Percentiles rank a stretch among this genome's conserved stretches.
phyloP scores from a whole-genome alignment of 2,113 vertebrate genomes.

The Odobenus rosmarus region DNA sequence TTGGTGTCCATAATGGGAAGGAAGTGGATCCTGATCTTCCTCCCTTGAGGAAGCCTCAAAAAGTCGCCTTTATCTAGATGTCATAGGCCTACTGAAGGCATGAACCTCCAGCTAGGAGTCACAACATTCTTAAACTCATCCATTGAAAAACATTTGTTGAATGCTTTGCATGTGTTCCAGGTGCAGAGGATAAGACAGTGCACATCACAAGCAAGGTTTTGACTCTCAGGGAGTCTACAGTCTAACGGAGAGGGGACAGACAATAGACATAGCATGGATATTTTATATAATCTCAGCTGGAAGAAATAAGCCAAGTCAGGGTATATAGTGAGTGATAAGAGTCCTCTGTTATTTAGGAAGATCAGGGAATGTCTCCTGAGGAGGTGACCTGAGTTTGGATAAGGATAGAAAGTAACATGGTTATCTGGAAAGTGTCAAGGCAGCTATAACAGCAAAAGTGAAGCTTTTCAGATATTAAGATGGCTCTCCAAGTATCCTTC shows the following conservation, averaged over 20 bases:
- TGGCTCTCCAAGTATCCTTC: neutral
- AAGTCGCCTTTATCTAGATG: neutral
- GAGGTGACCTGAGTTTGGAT: neutral
- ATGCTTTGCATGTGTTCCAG: accelerated
- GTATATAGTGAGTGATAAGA: accelerated
- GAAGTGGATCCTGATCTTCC: neutral
- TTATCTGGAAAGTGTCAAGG: neutral
- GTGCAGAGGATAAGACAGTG: accelerated
- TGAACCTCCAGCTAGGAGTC: neutral
- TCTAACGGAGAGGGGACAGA: neutral
- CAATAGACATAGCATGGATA: accelerated
- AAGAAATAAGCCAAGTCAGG: neutral
- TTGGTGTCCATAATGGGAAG: neutral
- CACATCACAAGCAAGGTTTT: too few relatives aligned
- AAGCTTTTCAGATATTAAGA: neutral
- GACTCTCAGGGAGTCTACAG: neutral
- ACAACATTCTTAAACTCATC: neutral
- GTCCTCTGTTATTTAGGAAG: neutral
- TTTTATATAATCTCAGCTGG: neutral
- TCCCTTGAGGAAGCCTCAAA: neutral
- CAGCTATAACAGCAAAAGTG: neutral
- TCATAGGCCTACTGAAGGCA: neutral
- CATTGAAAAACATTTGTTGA: neutral
- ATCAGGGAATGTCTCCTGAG: neutral
- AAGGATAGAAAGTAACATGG: neutral